These are phyloP conservation scores for Magallana angulata DNA, from an alignment of 1,140 invertebrate genomes.

Conservation along the genomic window DNA sequence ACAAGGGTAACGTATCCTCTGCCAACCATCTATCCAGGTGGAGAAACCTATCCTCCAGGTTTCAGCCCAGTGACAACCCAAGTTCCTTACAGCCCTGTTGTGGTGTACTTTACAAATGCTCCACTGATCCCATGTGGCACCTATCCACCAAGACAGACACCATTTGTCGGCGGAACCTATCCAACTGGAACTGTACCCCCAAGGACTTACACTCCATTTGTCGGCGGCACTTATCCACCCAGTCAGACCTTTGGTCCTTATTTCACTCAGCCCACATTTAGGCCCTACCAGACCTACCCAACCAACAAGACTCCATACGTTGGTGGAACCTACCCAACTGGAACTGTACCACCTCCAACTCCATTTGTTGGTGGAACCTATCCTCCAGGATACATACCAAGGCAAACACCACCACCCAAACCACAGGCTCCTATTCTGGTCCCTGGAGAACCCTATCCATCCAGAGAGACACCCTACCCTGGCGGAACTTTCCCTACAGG, in stretches of 20 bases:
- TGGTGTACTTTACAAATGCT: constrained; percentile 15
- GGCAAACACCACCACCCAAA: constrained; percentile 34
- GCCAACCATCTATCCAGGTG: constrained; percentile 29
- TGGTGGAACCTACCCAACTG: constrained; percentile 35
- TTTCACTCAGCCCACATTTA: constrained; percentile 22
- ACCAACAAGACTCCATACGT: constrained; percentile 28
- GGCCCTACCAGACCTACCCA: constrained; percentile 15
- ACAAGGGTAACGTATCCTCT: background rate
- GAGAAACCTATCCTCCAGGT: constrained; percentile 40
- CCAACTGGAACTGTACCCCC: constrained; percentile 34
- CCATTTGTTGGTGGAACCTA: constrained; percentile 44
- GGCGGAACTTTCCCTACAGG: constrained; percentile 31
- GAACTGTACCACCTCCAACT: constrained; percentile 39
- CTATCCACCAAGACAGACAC: constrained; percentile 33
- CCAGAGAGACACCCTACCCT: constrained; percentile 34
- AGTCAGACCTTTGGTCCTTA: constrained; percentile 4
- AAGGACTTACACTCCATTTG: constrained; percentile 31
- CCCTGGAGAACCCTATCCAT: background rate
- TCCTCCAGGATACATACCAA: constrained; percentile 31
- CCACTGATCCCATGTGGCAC: constrained; percentile 29
- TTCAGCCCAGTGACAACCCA: constrained; percentile 24
- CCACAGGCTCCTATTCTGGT: background rate
- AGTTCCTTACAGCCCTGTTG: constrained; percentile 21
- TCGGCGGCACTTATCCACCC: constrained; percentile 29
- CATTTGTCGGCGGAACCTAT: constrained; percentile 36